Evolutionary conservation across 2,113 vertebrate species (phyloP).

Genomic region (Rhombomys opimus): DNA sequence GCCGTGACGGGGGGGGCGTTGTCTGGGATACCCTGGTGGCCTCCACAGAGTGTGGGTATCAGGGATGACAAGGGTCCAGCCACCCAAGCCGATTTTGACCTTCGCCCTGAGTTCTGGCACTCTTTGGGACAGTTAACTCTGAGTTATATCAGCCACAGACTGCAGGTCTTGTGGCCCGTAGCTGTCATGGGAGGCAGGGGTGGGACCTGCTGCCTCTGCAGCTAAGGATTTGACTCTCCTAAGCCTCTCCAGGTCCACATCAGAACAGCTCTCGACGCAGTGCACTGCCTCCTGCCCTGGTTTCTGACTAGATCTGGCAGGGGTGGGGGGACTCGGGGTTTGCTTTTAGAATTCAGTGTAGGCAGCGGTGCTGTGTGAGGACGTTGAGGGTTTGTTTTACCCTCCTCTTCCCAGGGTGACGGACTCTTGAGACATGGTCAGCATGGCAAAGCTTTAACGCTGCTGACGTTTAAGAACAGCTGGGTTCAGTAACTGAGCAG

Average conservation of each 20-base stretch:
- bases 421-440: background rate
- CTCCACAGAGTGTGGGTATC: background rate
- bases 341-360: background rate
- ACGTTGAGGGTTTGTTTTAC: background rate
- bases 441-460: background rate
- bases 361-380: background rate
- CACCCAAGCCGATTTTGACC: background rate
- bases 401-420: background rate
- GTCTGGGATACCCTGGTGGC: background rate
- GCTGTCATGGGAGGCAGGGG: rapidly evolving
- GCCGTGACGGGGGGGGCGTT: background rate
- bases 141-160: no score
- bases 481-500: background rate
- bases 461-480: background rate
- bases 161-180: background rate
- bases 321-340: background rate
- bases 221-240: background rate
- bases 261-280: rapidly evolving
- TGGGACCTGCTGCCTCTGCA: no score
- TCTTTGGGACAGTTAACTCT: background rate
- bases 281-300: no score
- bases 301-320: no score
- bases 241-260: background rate
- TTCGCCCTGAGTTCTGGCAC: rapidly evolving
- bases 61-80: background rate